A percentile compares a stretch with the other conserved stretches of the same genome.
phyloP scores from a whole-genome alignment of 2,888 invertebrate species.

The Julus scandinavius region DNA sequence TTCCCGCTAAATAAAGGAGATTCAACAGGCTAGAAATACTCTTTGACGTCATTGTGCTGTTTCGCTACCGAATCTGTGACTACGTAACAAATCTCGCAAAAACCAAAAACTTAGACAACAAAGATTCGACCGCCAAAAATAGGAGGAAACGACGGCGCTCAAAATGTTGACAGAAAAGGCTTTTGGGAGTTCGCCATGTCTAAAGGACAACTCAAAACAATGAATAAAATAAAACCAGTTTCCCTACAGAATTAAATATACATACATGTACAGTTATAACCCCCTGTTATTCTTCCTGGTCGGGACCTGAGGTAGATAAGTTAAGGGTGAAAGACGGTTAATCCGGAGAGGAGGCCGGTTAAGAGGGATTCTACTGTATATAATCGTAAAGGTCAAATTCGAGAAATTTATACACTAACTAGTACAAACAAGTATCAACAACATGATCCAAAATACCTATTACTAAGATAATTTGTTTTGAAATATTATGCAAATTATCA shows the following conservation, averaged over 20 bases:
- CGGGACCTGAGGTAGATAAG: no score
- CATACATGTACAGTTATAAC: no score
- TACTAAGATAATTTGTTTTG: no score
- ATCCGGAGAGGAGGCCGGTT: no score
- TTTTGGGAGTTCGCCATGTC: not conserved
- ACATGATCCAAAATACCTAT: no score
- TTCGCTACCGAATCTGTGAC: not conserved
- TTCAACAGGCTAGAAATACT: slow-evolving; percentile 14
- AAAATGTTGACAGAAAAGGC: slow-evolving; percentile 23
- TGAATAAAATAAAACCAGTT: not conserved
- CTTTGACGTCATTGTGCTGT: slow-evolving; percentile 10
- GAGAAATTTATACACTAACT: no score
- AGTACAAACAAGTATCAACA: no score
- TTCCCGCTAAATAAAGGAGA: not conserved
- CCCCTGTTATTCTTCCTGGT: no score
- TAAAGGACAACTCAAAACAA: not conserved
- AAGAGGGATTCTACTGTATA: no score
- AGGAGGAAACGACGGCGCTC: not conserved
- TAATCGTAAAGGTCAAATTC: no score
- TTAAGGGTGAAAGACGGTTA: no score
- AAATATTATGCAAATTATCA: no score
- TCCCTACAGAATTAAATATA: not conserved
- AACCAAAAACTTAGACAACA: not conserved
- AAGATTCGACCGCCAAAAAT: slow-evolving; percentile 23
- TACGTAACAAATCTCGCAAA: not conserved